Percentiles rank a stretch among this genome's conserved stretches.
These are phyloP conservation scores for Psittacara wagleri DNA, from an alignment of 2,113 vertebrate species.

Conservation along the genomic window DNA sequence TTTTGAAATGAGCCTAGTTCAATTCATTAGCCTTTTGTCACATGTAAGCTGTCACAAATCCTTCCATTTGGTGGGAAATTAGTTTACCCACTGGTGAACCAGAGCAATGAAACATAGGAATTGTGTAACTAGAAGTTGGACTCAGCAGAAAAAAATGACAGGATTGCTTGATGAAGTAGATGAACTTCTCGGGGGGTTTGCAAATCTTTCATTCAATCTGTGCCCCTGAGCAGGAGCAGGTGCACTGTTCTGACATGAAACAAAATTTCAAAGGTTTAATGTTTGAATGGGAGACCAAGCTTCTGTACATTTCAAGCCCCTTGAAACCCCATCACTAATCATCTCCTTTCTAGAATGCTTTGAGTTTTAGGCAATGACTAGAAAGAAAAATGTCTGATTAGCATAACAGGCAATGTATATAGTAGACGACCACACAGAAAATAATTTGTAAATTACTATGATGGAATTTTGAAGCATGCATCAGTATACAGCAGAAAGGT, in stretches of 20 bases:
- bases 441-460: neutral
- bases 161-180: constrained; percentile 29
- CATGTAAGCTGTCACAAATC: constrained; percentile 43
- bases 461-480: neutral
- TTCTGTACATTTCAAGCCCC: neutral
- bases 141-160: constrained; percentile 27
- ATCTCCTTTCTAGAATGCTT: constrained; percentile 20
- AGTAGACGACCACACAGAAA: neutral
- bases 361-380: neutral
- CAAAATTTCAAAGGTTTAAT: constrained; percentile 48
- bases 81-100: constrained; percentile 32
- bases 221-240: neutral
- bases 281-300: constrained; percentile 1
- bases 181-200: neutral
- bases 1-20: constrained; percentile 49
- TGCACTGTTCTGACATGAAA: constrained; percentile 45
- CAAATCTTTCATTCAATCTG: constrained; percentile 35
- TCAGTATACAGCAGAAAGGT: neutral
- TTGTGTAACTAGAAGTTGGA: neutral
- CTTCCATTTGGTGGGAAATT: constrained; percentile 57
- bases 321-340: neutral
- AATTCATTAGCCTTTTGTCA: constrained; percentile 55
- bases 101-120: constrained; percentile 20
- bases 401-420: neutral
- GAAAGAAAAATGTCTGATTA: neutral